Conservation (phyloP, 2,113 vertebrate species). For the Lampris megalopsis region DNA sequence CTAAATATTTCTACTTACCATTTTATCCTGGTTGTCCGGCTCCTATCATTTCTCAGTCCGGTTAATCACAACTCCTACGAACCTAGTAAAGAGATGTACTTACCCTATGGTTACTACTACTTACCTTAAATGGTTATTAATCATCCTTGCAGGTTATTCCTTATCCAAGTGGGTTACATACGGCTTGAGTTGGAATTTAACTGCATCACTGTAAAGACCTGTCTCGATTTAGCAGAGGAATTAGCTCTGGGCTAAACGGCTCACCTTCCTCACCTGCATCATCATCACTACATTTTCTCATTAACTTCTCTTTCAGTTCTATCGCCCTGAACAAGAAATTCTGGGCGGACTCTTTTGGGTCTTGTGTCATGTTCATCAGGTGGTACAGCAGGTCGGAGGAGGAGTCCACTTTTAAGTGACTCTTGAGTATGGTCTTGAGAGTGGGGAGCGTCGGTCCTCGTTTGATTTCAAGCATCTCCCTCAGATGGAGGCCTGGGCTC, state of each 20-base stretch:
- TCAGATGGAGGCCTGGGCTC: conserved; percentile 8
- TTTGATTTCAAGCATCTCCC: conserved; percentile 22
- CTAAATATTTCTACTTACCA: too few relatives aligned
- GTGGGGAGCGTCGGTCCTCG: neutral
- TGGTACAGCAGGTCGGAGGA: conserved; percentile 32
- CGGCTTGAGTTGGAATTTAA: conserved; percentile 12
- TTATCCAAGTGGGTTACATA: too few relatives aligned
- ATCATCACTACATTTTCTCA: neutral
- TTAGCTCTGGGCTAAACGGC: neutral
- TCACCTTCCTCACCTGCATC: neutral
- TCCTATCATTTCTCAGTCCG: too few relatives aligned
- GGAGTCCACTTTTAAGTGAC: conserved; percentile 53
- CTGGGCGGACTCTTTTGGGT: conserved; percentile 12
- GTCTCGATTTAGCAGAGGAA: conserved; percentile 9
- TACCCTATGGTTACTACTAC: too few relatives aligned
- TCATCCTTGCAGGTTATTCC: too few relatives aligned
- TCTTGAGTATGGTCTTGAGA: conserved; percentile 38
- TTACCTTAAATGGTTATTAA: too few relatives aligned
- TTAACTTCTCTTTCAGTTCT: neutral
- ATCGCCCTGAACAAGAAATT: conserved; percentile 2
- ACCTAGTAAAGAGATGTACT: too few relatives aligned
- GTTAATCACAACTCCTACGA: too few relatives aligned
- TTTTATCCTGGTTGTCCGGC: too few relatives aligned
- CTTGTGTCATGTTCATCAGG: conserved; percentile 12
- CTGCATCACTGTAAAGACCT: conserved; percentile 4